Evolutionary conservation across 2,113 vertebrate genomes (phyloP).

Genomic region (Grantiella picta): DNA sequence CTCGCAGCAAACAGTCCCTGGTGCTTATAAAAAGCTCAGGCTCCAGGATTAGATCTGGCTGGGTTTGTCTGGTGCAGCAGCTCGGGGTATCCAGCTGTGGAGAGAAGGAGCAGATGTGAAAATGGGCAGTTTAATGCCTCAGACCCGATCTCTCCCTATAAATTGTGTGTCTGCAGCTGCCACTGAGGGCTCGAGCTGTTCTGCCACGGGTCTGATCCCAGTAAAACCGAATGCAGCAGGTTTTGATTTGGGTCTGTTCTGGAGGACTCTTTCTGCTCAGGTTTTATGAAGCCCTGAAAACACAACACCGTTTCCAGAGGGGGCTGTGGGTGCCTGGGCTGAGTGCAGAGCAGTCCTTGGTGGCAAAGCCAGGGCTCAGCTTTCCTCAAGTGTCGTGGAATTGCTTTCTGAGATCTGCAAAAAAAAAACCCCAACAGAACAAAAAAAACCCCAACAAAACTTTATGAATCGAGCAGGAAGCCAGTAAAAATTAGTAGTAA

Average conservation of each 20-base stretch:
- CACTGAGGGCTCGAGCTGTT: background rate
- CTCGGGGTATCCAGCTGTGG: background rate
- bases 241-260: background rate
- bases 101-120: background rate
- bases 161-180: background rate
- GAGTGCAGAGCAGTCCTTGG: background rate
- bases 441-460: background rate
- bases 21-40: background rate
- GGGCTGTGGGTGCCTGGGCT: fast-evolving
- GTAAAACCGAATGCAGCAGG: background rate
- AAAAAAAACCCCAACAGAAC: background rate
- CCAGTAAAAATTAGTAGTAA: conserved; percentile 67
- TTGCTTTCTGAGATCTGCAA: conserved; percentile 21
- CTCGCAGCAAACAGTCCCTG: fast-evolving
- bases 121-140: background rate
- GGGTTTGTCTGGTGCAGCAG: background rate
- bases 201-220: background rate
- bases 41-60: background rate
- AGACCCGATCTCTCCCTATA: background rate
- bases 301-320: background rate
- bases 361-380: background rate
- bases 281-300: background rate
- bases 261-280: background rate
- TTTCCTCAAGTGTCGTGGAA: background rate
- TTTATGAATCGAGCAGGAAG: conserved; percentile 61